Base-by-base conservation (phyloP, 37 sponge, comb jelly and placozoan genomes). In the Eunapius fragilis region DNA sequence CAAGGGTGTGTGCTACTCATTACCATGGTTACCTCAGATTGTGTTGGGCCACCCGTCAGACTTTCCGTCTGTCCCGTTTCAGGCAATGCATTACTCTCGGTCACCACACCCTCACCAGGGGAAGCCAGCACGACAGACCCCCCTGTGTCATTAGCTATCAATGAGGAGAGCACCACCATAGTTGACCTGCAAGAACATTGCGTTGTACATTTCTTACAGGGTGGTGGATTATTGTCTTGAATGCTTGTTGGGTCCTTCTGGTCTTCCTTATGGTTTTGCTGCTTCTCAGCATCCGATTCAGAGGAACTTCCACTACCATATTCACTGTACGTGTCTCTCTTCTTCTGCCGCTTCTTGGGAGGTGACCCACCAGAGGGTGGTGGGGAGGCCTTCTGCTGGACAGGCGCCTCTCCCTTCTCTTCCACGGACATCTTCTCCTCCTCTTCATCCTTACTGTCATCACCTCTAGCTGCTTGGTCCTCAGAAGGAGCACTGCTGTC, bases 401-500 rank as follows among this genome's bases (percentile, higher is more conserved):
- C 77, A 48, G 41, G 47, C 6, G 27, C 72, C 74, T 79, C 25
- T 1, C 32, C 80, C 45, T 24, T 58, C 37, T 25, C 77, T 12
- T 45, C 58, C 33, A 23, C 80, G n/a, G n/a, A n/a, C 37, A 48
- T 31, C 28, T 70, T 74, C 72, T 86, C 68, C 71, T 26, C 73
- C 45, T 69, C 72, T 72, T n/a, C 78, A 13, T 84, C 70, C 77
- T 75, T 68, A 26, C 35, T 78, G 58, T 78, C 17, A 11, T 5
- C 25, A 31, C n/a, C n/a, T n/a, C n/a, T n/a, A 12, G 37, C 35
- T 3, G 47, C 47, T 32, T 76, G 35, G 3, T 4, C 17, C 7
- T 11, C n/a, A 38, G 72, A 26, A 38, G 31, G 0, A 33, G 28
- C 17, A n/a, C n/a, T n/a, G n/a, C n/a, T n/a, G n/a, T 93, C 93